Base-by-base conservation (phyloP, 2,113 vertebrate species). In the Gambusia holbrooki region DNA sequence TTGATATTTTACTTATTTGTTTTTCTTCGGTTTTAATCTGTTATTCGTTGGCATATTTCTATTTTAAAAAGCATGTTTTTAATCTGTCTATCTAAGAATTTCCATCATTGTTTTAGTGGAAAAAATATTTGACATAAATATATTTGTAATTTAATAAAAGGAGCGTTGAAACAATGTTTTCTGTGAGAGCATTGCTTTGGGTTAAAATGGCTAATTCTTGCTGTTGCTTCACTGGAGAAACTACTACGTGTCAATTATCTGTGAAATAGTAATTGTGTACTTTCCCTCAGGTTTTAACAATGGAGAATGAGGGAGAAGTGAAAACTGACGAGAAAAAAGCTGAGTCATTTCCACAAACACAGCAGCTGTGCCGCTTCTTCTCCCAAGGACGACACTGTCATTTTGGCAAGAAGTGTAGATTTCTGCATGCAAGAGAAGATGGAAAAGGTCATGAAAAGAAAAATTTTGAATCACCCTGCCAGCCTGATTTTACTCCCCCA, bases 321-420 rank as follows among this genome's bases (percentile, higher is more conserved):
- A 69, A 54, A 5, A n/a, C n/a, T 19, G 29, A 70, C 27, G 77
- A 30, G 4, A n/a, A 19, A 30, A 70, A 80, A 22, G 54, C 79
- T 19, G 70, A 76, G 65, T 62, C 42, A 1, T 30, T 62, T 27
- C 30, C 62, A 12, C 80, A 25, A 0, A 66, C 83, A 12, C 90
- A 87, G 29, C 93, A n/a, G 25, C 27, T 89, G 25, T 96, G 95
- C 66, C 94, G 93, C 45, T 95, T 94, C 80, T 95, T 88, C 77
- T 93, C 93, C 63, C 94, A 93, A 80, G 95, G 95, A 61, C 89
- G 86, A 72, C 86, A 80, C 74, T 96, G 95, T 73, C 89, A 87
- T 65, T 96, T 91, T 85, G 95, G 95, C 2, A 90, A 79, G 64
- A 94, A 69, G 74, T 96, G 95, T 69, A 88, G 72, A 66, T 96